These are phyloP conservation scores for Macrosteles quadrilineatus DNA, from an alignment of 1,140 invertebrate genomes.

Conservation along the genomic window DNA sequence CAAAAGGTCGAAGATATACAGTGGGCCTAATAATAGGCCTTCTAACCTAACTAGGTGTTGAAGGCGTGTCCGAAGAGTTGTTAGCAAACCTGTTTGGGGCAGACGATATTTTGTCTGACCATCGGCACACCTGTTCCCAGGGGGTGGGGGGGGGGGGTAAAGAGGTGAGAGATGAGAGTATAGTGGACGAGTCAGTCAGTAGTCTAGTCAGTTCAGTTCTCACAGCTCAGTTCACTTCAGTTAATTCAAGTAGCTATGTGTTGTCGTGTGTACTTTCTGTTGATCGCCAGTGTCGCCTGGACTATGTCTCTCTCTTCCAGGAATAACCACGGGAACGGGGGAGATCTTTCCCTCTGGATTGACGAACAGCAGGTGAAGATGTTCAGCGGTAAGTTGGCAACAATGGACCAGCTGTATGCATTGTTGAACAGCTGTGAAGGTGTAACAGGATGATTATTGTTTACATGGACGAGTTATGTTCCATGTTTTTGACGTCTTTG, in stretches of 20 bases:
- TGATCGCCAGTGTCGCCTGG: background rate
- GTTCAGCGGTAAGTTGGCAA: constrained; percentile 71
- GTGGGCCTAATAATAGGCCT: too few species aligned
- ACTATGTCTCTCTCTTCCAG: constrained; percentile 29
- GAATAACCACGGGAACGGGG: constrained; percentile 47
- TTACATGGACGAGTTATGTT: too few species aligned
- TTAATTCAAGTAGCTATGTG: constrained; percentile 8
- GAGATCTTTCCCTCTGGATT: constrained; percentile 83
- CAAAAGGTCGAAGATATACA: too few species aligned
- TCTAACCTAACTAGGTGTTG: too few species aligned
- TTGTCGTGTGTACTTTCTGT: background rate
- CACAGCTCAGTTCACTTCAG: too few species aligned
- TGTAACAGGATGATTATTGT: background rate
- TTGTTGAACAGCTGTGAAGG: too few species aligned
- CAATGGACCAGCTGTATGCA: constrained; percentile 2
- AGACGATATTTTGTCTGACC: background rate
- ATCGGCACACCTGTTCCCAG: background rate
- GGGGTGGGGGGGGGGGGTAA: background rate
- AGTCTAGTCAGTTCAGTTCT: background rate
- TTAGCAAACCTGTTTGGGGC: constrained; percentile 15
- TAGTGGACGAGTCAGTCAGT: background rate
- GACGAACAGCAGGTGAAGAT: constrained; percentile 85
- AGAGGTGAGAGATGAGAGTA: background rate
- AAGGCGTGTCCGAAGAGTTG: background rate
- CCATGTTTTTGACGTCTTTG: too few species aligned